Conservation (phyloP, 2,888 invertebrate genomes). For the Drepanosiphum platanoidis region DNA sequence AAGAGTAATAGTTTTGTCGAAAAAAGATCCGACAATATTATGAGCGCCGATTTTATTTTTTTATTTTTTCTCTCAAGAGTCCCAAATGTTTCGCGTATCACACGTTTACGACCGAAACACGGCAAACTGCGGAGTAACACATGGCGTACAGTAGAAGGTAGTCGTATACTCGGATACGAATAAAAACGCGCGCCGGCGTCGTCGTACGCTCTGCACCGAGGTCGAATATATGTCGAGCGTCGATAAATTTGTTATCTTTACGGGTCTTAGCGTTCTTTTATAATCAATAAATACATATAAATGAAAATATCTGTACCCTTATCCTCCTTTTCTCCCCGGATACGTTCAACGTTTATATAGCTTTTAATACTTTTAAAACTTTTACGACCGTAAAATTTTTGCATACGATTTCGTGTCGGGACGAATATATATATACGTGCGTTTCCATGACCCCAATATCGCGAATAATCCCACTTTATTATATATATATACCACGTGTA, state of each 20-base stretch:
- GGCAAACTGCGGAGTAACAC: not conserved
- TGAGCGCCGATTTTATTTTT: too few relatives aligned
- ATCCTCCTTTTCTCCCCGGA: too few relatives aligned
- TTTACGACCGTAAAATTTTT: slow-evolving; percentile 43
- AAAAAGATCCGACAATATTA: too few relatives aligned
- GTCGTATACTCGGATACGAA: not conserved
- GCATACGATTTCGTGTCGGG: slow-evolving; percentile 38
- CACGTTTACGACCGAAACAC: too few relatives aligned
- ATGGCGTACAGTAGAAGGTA: not conserved
- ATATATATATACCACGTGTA: too few relatives aligned
- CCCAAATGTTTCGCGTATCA: too few relatives aligned
- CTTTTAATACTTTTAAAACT: slow-evolving; percentile 37
- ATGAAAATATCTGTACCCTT: slow-evolving; percentile 27
- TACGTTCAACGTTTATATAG: slow-evolving; percentile 28
- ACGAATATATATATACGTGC: not conserved
- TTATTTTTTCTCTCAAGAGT: too few relatives aligned
- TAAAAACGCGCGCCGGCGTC: not conserved
- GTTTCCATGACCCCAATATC: slow-evolving; percentile 44
- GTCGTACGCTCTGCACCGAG: not conserved
- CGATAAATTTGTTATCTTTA: slow-evolving; percentile 45
- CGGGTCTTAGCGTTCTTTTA: slow-evolving; percentile 10
- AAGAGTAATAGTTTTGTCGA: too few relatives aligned
- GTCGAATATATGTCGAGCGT: not conserved
- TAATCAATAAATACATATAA: slow-evolving; percentile 49
- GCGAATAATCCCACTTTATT: slow-evolving; percentile 9